Evolutionary conservation across 2,797 vertebrate genomes (phyloP).

Genomic region (Xiphorhynchus erythropygius): DNA sequence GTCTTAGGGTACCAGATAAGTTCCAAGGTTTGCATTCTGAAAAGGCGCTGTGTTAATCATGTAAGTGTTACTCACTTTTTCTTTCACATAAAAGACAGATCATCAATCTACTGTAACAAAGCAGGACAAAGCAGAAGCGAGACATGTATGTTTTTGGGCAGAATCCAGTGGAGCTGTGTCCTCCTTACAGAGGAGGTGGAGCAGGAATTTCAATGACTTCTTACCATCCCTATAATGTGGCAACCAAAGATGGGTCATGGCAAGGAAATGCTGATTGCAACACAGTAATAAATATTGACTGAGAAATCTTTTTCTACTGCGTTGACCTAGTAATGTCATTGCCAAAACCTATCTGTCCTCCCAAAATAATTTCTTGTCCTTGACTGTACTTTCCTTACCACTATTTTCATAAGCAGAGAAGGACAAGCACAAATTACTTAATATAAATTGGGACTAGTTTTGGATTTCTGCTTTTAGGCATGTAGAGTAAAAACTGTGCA

Average conservation of each 20-base stretch:
- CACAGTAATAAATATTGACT: not conserved
- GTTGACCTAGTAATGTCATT: not conserved
- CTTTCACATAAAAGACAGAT: not conserved
- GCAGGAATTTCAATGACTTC: not conserved
- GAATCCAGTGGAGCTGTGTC: not conserved
- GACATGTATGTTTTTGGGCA: not conserved
- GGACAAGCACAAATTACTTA: not conserved
- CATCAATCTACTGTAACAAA: not conserved
- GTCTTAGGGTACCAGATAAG: not conserved
- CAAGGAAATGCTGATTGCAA: not conserved
- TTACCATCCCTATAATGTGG: not conserved
- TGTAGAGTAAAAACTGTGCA: not conserved
- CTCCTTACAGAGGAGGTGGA: not conserved
- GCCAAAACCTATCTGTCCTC: not conserved
- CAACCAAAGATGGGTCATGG: not conserved
- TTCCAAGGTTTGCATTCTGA: not conserved
- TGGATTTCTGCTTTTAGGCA: not conserved
- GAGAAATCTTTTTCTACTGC: not conserved
- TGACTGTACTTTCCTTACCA: not conserved
- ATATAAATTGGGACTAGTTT: not conserved
- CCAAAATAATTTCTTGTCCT: not conserved
- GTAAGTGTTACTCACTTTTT: not conserved
- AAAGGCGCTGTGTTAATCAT: not conserved
- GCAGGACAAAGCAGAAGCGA: not conserved
- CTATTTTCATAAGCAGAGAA: not conserved